These are phyloP conservation scores for Temnothorax longispinosus DNA, from an alignment of 1,140 invertebrate genomes.

Conservation along the genomic window DNA sequence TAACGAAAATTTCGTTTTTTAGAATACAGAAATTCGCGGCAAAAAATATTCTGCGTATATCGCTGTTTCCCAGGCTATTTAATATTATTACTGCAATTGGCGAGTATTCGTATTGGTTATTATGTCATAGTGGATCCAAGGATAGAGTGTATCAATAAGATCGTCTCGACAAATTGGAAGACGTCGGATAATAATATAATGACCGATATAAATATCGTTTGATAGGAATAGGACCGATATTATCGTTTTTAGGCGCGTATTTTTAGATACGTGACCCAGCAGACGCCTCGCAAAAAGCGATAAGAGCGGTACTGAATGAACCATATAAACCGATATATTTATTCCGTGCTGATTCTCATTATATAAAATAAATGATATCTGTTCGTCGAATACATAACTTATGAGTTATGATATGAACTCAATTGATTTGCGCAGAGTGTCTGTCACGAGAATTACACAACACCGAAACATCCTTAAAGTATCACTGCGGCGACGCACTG, in stretches of 20 bases:
- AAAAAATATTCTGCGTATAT: background rate
- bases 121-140: background rate
- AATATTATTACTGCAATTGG: background rate
- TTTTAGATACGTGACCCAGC: constrained; percentile 44
- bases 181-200: constrained; percentile 12
- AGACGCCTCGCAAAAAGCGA: constrained; percentile 17
- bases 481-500: background rate
- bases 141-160: constrained; percentile 8
- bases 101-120: background rate
- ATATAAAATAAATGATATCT: background rate
- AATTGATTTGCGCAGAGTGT: background rate
- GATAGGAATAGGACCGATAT: background rate
- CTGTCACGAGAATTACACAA: background rate
- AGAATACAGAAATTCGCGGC: background rate
- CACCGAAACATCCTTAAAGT: background rate
- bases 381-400: constrained; percentile 4
- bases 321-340: background rate
- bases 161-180: background rate
- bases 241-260: constrained; percentile 18
- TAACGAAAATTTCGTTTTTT: background rate
- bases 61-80: background rate
- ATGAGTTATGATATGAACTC: background rate
- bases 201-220: constrained; percentile 18
- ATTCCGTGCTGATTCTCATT: background rate
- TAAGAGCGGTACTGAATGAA: constrained; percentile 28